phyloP scores from a whole-genome alignment of 2,888 invertebrate species.

The Nemurella pictetii region DNA sequence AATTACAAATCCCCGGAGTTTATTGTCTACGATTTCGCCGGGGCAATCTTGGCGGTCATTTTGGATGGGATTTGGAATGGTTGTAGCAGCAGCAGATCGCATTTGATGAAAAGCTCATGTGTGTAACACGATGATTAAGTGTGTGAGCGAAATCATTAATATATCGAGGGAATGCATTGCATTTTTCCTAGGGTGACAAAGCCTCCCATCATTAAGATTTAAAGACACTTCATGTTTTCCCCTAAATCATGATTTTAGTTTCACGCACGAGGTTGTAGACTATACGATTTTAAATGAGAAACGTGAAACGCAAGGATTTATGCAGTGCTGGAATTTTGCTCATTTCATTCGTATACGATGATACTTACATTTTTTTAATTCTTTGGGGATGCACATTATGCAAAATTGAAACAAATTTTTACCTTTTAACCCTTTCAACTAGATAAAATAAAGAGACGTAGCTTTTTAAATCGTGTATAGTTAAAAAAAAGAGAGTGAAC shows the following conservation, averaged over 20 bases:
- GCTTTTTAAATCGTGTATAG: background rate
- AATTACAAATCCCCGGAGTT: background rate
- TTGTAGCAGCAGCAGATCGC: background rate
- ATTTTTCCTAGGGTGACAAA: no score
- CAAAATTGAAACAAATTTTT: background rate
- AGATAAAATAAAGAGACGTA: no score
- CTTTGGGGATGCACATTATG: background rate
- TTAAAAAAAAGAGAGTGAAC: background rate
- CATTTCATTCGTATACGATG: no score
- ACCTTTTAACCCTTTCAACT: background rate
- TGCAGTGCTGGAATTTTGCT: no score
- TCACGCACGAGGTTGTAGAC: no score
- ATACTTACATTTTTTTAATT: background rate
- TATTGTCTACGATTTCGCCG: background rate
- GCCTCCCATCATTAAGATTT: no score
- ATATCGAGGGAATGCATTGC: background rate
- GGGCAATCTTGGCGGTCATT: background rate
- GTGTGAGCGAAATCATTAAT: background rate
- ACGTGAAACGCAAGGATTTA: no score
- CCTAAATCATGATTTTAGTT: no score
- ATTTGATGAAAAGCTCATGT: background rate
- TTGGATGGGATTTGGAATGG: background rate
- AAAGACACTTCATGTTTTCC: no score
- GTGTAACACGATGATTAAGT: background rate
- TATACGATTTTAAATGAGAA: no score